These are phyloP conservation scores for Menura novaehollandiae DNA, from an alignment of 2,113 vertebrate genomes.

Conservation along the genomic window DNA sequence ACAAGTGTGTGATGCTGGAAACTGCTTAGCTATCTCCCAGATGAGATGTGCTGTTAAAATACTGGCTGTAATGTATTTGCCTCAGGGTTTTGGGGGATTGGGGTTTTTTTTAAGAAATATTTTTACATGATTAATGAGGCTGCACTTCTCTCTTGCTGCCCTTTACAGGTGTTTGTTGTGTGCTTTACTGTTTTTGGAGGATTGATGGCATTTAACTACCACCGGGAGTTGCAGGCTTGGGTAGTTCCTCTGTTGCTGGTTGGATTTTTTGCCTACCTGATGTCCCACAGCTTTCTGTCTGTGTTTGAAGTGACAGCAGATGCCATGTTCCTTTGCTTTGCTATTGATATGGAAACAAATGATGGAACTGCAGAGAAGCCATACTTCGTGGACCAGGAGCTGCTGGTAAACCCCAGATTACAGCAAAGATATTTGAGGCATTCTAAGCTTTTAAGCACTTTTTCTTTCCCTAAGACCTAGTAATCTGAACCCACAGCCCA, in stretches of 20 bases:
- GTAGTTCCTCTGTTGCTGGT: constrained; percentile 74
- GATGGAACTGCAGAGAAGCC: constrained; percentile 77
- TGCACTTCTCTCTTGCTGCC: background rate
- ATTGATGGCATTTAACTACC: constrained; percentile 80
- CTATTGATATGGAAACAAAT: constrained; percentile 77
- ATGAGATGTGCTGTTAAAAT: background rate
- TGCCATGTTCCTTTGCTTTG: constrained; percentile 74
- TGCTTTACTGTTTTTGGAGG: constrained; percentile 79
- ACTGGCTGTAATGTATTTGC: background rate
- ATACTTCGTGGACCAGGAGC: constrained; percentile 75
- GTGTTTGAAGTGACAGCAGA: constrained; percentile 76
- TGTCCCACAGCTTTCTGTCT: constrained; percentile 76
- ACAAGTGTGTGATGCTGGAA: background rate
- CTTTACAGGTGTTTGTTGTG: constrained; percentile 73
- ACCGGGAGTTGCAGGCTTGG: constrained; percentile 73
- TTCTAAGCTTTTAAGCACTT: background rate
- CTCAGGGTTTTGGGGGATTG: background rate
- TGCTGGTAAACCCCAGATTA: constrained; percentile 70
- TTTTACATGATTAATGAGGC: background rate
- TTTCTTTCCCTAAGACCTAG: background rate
- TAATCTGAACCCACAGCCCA: background rate
- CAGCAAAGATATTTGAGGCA: background rate
- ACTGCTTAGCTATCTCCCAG: background rate
- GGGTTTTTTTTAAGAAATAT: accelerated
- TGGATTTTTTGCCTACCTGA: constrained; percentile 74